Percentiles rank a stretch among this genome's conserved stretches.
These are phyloP conservation scores for Trididemnum clinides DNA, from an alignment of 23 tunicate species.

Conservation along the genomic window DNA sequence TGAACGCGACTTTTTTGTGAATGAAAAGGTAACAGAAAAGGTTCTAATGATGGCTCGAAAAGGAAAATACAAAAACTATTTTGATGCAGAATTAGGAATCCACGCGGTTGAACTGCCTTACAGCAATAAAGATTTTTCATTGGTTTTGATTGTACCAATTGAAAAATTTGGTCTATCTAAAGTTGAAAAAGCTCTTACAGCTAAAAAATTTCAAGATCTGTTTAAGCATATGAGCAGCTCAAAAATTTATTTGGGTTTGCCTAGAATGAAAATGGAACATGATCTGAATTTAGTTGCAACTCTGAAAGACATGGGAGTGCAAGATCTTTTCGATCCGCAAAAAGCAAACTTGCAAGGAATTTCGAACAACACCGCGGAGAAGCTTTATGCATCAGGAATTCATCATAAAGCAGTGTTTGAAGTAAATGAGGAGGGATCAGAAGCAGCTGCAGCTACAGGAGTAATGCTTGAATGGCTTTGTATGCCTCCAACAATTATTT, in stretches of 20 bases:
- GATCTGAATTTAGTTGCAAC: constrained; percentile 21
- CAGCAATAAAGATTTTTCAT: constrained; percentile 55
- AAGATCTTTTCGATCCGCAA: constrained; percentile 36
- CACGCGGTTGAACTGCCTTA: constrained; percentile 73
- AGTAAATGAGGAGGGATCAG: constrained; percentile 88
- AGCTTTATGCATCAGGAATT: constrained; percentile 52
- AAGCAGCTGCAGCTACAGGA: constrained; percentile 88
- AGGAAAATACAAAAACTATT: constrained; percentile 2
- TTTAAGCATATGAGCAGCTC: background rate
- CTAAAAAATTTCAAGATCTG: background rate
- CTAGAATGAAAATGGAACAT: constrained; percentile 70
- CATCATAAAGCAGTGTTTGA: constrained; percentile 76
- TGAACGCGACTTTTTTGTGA: constrained; percentile 39
- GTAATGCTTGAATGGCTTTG: background rate
- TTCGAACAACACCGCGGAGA: background rate
- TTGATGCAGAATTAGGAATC: constrained; percentile 38
- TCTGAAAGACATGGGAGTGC: constrained; percentile 44
- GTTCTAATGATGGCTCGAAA: constrained; percentile 62
- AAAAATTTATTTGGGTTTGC: constrained; percentile 41
- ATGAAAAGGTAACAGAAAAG: background rate
- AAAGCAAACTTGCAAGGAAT: constrained; percentile 50
- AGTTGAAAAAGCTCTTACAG: constrained; percentile 16
- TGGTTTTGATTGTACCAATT: constrained; percentile 64
- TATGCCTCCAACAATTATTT: constrained; percentile 41
- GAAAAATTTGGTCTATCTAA: constrained; percentile 40